Base-by-base conservation (phyloP, 2,797 vertebrate genomes). In the Valencia hispanica region DNA sequence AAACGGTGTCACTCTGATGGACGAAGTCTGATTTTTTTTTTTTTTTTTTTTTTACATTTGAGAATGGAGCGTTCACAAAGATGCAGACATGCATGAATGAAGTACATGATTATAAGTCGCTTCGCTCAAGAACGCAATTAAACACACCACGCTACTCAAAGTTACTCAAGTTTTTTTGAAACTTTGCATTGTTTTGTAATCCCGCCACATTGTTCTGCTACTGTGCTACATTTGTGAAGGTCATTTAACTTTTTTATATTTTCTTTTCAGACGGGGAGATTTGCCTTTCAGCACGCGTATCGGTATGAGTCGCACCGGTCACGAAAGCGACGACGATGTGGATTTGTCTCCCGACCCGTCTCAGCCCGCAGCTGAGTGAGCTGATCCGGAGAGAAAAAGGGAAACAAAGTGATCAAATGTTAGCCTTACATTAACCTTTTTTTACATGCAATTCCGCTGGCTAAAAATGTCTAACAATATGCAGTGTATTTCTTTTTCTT, bases 291-390 rank as follows among this genome's bases (percentile, higher is more conserved):
- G 88, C 22, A 48, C 92, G 20, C 89, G 93, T 0, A 93, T 92
- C 5, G 36, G 50, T 20, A 1, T 81, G 30, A 88, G 70, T 50
- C 94, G 94, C 75, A 8, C 84, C 0, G 94, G 92, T 20, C 14
- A 82, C 77, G 95, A 96, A 5, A 94, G 94, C 0, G 95, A 96
- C 0, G 95, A 96, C 48, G 95, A 96, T 0, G 9, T 55, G 7
- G 95, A 95, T 0, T 2, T 53, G 45, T 79, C 69, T 4, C 25
- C 72, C 1, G 94, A 96, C 10, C 45, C 70, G 0, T 22, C 93
- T 0, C 93, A 95, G 41, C 72, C 86, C 20, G 79, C 90, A 25
- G 84, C 91, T 0, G 94, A 96, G 87, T 96, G 87, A 95, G 74
- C 39, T 0, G 55, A 70, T 2, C 22, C 72, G 0, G 53, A 74